Conservation (phyloP, 2,888 invertebrate species). For the Baccha elongata region DNA sequence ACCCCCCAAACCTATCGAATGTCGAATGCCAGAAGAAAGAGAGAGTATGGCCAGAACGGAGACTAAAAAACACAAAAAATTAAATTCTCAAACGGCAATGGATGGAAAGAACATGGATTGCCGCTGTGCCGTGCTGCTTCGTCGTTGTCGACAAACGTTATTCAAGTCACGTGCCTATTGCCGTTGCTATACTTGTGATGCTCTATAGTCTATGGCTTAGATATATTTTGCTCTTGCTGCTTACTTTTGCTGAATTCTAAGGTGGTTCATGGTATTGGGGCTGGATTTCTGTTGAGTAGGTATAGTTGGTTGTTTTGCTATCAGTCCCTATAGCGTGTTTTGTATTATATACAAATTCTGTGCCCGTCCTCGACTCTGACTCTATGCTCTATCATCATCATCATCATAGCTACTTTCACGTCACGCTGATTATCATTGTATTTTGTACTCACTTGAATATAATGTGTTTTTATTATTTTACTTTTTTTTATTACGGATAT, state of each 20-base stretch:
- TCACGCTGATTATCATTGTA: slow-evolving; percentile 54
- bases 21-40: slow-evolving; percentile 54
- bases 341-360: slow-evolving; percentile 14
- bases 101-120: slow-evolving; percentile 35
- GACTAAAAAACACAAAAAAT: slow-evolving; percentile 10
- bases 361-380: not conserved
- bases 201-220: too few species aligned
- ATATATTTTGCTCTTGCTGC: slow-evolving; percentile 9
- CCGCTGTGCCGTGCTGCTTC: slow-evolving; percentile 6
- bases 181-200: slow-evolving; percentile 54
- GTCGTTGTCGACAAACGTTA: slow-evolving; percentile 42
- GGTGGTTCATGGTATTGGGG: slow-evolving; percentile 30
- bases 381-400: slow-evolving; percentile 3
- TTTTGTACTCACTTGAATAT: slow-evolving; percentile 58
- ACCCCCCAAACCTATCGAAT: slow-evolving; percentile 39
- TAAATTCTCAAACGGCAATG: slow-evolving; percentile 47
- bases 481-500: slow-evolving; percentile 47
- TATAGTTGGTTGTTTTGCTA: not conserved
- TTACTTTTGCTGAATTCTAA: slow-evolving; percentile 28
- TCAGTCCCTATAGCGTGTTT: slow-evolving; percentile 25
- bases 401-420: slow-evolving; percentile 39
- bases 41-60: slow-evolving; percentile 36
- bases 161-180: slow-evolving; percentile 73
- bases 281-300: slow-evolving; percentile 25
- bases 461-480: slow-evolving; percentile 47